These are phyloP conservation scores for Parasteatoda lunata DNA, from an alignment of 2,888 invertebrate species.

Conservation along the genomic window DNA sequence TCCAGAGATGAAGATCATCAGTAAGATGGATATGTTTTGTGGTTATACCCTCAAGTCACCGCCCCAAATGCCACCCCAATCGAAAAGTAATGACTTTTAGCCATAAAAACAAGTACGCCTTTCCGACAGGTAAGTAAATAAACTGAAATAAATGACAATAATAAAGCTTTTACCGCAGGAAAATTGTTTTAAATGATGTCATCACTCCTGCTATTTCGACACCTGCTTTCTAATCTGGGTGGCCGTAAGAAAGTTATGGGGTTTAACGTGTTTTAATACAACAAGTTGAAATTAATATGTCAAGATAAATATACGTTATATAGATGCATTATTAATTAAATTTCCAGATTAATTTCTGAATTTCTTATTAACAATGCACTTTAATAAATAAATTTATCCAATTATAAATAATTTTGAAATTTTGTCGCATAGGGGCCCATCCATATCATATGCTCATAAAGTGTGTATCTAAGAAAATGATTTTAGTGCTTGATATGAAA, in stretches of 20 bases:
- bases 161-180: background rate
- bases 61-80: background rate
- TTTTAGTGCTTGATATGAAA: no score
- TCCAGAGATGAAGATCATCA: background rate
- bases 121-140: slow-evolving; percentile 5
- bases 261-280: no score
- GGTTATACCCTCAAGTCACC: background rate
- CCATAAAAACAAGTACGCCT: background rate
- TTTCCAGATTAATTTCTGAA: no score
- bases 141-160: background rate
- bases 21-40: slow-evolving; percentile 2
- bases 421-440: no score
- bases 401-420: no score
- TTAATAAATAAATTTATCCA: no score
- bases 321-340: no score
- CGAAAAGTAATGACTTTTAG: background rate
- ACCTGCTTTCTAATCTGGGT: background rate
- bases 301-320: no score
- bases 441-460: no score
- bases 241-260: background rate
- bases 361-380: no score
- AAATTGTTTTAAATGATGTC: slow-evolving; percentile 36
- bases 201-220: background rate
- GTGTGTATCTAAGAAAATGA: no score
- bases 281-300: no score